phyloP scores from a whole-genome alignment of 2,888 invertebrate genomes.

The Corbicula japonica region DNA sequence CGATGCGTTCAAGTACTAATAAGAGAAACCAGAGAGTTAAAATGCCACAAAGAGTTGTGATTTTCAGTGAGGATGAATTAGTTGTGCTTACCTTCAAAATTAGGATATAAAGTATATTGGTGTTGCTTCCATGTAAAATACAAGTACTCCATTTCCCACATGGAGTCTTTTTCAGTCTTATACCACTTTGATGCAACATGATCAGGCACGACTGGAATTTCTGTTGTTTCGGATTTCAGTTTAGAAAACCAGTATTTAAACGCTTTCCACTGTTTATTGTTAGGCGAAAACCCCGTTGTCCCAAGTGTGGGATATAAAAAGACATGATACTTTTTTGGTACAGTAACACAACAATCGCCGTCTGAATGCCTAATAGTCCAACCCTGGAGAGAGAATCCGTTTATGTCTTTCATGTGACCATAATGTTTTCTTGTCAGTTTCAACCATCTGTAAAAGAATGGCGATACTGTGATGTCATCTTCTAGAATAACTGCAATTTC shows the following conservation, averaged over 20 bases:
- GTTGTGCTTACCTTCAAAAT: conserved; percentile 2
- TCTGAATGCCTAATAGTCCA: conserved; percentile 33
- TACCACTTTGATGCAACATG: conserved; percentile 1
- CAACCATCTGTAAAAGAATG: conserved; percentile 39
- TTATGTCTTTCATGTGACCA: conserved; percentile 17
- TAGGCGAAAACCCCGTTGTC: conserved; percentile 46
- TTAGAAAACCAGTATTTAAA: conserved; percentile 26
- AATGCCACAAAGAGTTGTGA: no score
- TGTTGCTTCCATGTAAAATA: conserved; percentile 7
- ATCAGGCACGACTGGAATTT: conserved; percentile 8
- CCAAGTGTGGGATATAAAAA: conserved; percentile 42
- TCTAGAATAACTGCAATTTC: conserved; percentile 45
- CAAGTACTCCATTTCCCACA: conserved; percentile 22
- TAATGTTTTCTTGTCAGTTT: conserved; percentile 35
- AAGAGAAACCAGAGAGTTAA: no score
- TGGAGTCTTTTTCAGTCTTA: background rate
- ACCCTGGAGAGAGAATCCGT: conserved; percentile 43
- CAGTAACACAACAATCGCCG: conserved; percentile 8
- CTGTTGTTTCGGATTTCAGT: background rate
- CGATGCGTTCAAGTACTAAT: no score
- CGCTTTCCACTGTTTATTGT: conserved; percentile 18
- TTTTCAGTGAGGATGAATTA: no score
- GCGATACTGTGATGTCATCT: conserved; percentile 48
- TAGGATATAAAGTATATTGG: conserved; percentile 16
- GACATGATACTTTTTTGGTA: conserved; percentile 15